phyloP scores from a whole-genome alignment of 2,113 vertebrate genomes.

The Zeus faber region DNA sequence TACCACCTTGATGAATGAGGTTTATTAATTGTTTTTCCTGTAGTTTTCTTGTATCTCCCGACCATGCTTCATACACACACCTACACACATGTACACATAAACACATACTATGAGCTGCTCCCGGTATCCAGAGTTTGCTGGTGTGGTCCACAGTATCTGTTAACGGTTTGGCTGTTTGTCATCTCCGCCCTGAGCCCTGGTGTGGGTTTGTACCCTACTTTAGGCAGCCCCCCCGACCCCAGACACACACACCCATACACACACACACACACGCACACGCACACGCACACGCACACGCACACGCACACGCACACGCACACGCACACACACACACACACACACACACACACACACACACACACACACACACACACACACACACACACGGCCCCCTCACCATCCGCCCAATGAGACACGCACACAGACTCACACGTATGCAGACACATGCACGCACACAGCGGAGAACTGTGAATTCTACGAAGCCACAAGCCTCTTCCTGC shows the following conservation, averaged over 20 bases:
- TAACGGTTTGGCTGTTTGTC: constrained; percentile 73
- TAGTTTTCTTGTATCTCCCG: too few relatives aligned
- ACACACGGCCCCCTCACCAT: neutral
- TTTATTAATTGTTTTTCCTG: too few relatives aligned
- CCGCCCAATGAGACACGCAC: neutral
- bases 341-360: constrained; percentile 12
- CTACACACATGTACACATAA: neutral
- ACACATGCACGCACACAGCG: constrained; percentile 17
- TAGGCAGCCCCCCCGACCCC: constrained; percentile 28
- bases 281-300: neutral
- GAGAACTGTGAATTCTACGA: constrained; percentile 51
- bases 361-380: constrained; percentile 17
- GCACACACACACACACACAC: constrained; percentile 12
- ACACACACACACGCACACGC: constrained; percentile 20
- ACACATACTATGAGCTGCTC: constrained; percentile 15
- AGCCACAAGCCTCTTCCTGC: constrained; percentile 77
- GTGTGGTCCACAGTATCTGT: constrained; percentile 69
- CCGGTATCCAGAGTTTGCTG: constrained; percentile 41
- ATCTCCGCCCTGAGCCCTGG: constrained; percentile 74
- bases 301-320: neutral
- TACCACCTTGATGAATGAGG: too few relatives aligned
- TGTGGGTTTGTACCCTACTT: constrained; percentile 54
- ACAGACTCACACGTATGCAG: constrained; percentile 5
- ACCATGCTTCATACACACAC: neutral
- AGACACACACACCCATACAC: constrained; percentile 5